Percentiles rank a stretch among this genome's conserved stretches.
phyloP scores from a whole-genome alignment of 1,140 invertebrate species.

The Sesamia nonagrioides region DNA sequence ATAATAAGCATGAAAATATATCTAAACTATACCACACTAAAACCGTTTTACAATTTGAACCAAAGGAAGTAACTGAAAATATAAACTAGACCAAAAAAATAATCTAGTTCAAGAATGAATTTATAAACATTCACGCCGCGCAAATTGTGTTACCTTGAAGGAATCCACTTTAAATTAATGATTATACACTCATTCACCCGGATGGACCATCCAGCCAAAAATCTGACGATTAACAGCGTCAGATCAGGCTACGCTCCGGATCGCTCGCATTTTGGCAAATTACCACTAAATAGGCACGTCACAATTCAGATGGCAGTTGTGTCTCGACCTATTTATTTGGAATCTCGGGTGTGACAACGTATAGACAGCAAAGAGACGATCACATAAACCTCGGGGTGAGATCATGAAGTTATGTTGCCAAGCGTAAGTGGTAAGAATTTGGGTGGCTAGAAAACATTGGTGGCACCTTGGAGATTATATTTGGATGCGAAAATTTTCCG shows the following conservation, averaged over 20 bases:
- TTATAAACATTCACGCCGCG: neutral
- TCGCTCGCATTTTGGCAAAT: constrained; percentile 16
- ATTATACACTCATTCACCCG: constrained; percentile 17
- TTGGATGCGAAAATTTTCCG: no score
- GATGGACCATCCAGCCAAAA: constrained; percentile 16
- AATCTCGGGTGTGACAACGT: neutral
- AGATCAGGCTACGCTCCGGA: neutral
- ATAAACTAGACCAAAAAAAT: constrained; percentile 2
- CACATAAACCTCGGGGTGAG: constrained; percentile 6
- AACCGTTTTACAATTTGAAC: neutral
- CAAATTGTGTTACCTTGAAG: neutral
- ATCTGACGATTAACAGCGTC: neutral
- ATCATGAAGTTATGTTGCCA: constrained; percentile 12
- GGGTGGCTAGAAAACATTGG: no score
- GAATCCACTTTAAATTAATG: constrained; percentile 25
- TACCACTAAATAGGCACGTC: constrained; percentile 25
- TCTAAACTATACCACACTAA: neutral
- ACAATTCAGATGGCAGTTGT: constrained; percentile 5
- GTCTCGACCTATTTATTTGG: constrained; percentile 20
- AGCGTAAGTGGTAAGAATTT: neutral
- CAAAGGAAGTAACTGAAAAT: neutral
- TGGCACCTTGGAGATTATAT: no score
- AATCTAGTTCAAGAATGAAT: neutral
- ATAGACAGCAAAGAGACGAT: constrained; percentile 31
- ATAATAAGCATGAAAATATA: neutral